A percentile compares a stretch with the other conserved stretches of the same genome.
These are phyloP conservation scores for Apus apus DNA, from an alignment of 2,113 vertebrate species.

Conservation along the genomic window DNA sequence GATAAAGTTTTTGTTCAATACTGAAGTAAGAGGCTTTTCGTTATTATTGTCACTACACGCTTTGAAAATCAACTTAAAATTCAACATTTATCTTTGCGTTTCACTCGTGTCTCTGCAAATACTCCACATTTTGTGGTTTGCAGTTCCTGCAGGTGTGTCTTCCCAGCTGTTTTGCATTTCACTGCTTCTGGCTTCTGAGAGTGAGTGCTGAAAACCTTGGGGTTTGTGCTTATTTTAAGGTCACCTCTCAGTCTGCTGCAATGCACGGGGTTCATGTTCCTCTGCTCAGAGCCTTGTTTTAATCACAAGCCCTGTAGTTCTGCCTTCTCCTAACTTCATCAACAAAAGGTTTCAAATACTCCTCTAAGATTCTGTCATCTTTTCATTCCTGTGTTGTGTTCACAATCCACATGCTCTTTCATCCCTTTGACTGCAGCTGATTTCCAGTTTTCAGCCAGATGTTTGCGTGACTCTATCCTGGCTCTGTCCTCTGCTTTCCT, in stretches of 20 bases:
- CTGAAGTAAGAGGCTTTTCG: neutral
- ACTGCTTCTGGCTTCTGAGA: neutral
- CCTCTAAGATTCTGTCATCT: neutral
- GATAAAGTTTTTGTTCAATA: neutral
- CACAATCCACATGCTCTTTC: neutral
- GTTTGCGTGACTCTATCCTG: neutral
- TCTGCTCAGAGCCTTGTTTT: neutral
- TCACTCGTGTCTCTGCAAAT: neutral
- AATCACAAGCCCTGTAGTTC: neutral
- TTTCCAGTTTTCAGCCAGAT: neutral
- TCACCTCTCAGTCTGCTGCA: neutral
- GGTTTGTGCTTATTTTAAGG: neutral
- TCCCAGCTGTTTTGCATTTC: neutral
- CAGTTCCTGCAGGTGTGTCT: neutral
- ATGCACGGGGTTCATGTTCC: fast-evolving
- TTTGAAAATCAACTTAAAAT: neutral
- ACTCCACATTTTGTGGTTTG: fast-evolving
- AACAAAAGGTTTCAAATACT: fast-evolving
- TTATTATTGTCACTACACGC: neutral
- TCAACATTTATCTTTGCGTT: neutral
- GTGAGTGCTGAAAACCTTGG: neutral
- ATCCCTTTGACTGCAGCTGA: neutral
- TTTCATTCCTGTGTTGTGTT: neutral
- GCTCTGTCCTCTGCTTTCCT: neutral
- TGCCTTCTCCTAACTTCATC: neutral